These are phyloP conservation scores for Sarcophaga caerulescens DNA, from an alignment of 2,888 invertebrate species.

Conservation along the genomic window DNA sequence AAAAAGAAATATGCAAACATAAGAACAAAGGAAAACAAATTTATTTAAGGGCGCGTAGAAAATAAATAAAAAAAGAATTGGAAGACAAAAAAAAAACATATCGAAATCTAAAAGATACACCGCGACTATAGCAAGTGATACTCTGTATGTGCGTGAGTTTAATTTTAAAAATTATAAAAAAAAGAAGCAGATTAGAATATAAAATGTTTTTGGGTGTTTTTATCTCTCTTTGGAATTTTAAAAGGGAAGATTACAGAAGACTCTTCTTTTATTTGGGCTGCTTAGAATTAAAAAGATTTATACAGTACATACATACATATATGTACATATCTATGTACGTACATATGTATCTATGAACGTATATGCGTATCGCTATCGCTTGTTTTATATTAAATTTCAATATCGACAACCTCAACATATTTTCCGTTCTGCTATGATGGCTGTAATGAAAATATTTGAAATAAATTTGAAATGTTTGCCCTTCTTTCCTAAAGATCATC, in stretches of 20 bases:
- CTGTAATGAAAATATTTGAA: conserved; percentile 6
- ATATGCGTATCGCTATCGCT: not conserved
- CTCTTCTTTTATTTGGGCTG: not conserved
- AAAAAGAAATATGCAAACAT: conserved; percentile 44
- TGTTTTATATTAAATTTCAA: conserved; percentile 21
- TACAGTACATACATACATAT: no score
- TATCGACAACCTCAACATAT: not conserved
- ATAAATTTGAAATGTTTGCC: conserved; percentile 2
- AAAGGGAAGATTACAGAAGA: conserved; percentile 18
- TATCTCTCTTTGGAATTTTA: conserved; percentile 14
- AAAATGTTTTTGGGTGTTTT: conserved; percentile 22
- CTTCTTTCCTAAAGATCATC: conserved; percentile 23
- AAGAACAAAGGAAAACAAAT: conserved; percentile 21
- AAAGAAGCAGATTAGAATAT: conserved; percentile 26
- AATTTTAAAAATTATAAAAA: not conserved
- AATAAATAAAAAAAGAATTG: not conserved
- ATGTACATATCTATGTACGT: not conserved
- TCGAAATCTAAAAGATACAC: not conserved
- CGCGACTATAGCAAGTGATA: no score
- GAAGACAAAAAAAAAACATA: not conserved
- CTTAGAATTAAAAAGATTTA: not conserved
- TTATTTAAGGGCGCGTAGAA: conserved; percentile 29
- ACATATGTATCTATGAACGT: not conserved
- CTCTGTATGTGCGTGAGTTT: no score
- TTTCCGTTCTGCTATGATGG: not conserved